phyloP scores from a whole-genome alignment of 2,113 vertebrate species.

The Corvus moneduloides region DNA sequence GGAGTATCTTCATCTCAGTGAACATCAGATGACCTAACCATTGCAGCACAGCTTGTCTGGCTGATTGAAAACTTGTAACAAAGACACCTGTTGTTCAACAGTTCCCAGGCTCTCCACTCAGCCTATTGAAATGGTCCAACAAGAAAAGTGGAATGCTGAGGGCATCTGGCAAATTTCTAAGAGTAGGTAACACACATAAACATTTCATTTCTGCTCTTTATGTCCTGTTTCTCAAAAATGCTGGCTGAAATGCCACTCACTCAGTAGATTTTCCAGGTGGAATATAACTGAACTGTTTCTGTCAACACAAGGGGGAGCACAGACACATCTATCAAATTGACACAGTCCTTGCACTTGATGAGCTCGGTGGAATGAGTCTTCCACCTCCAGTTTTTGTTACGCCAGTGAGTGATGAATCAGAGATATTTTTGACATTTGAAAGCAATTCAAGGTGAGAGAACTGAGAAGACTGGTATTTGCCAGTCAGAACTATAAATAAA shows the following conservation, averaged over 20 bases:
- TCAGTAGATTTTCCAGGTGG: not conserved
- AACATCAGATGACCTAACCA: not conserved
- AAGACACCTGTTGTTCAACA: not conserved
- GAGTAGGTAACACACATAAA: not conserved
- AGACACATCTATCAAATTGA: slow-evolving; percentile 23
- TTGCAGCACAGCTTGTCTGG: not conserved
- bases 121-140: not conserved
- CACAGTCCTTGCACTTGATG: slow-evolving; percentile 21
- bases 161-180: not conserved
- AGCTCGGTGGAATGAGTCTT: slow-evolving; percentile 5
- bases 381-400: slow-evolving; percentile 35
- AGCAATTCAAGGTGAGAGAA: slow-evolving; percentile 53
- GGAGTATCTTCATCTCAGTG: not conserved
- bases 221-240: not conserved
- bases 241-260: not conserved
- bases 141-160: not conserved
- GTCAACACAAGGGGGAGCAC: slow-evolving; percentile 19
- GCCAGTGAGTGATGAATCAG: slow-evolving; percentile 35
- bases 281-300: not conserved
- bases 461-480: not conserved
- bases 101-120: not conserved
- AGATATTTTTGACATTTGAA: slow-evolving; percentile 47
- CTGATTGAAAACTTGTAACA: not conserved
- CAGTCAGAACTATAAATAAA: slow-evolving; percentile 49
- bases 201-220: not conserved